Percentiles rank a stretch among this genome's conserved stretches.
Evolutionary conservation across 1,140 invertebrate genomes (phyloP).

Genomic region (Tetramorium alpestre): DNA sequence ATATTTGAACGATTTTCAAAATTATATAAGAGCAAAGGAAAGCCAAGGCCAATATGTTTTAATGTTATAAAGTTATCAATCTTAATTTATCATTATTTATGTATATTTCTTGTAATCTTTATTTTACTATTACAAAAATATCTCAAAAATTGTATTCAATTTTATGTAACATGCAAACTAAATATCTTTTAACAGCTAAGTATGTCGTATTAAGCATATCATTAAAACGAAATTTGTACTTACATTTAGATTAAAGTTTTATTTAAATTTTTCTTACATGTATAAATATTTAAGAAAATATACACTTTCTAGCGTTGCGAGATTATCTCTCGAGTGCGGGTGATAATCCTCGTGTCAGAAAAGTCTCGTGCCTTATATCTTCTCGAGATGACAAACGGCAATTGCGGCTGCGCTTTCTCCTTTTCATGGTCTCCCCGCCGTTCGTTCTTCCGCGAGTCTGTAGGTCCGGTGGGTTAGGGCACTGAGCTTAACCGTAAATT

Average conservation of each 20-base stretch:
- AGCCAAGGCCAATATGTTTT: background rate
- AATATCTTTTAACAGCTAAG: background rate
- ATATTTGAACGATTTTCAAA: constrained; percentile 42
- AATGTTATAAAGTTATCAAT: background rate
- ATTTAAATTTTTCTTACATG: background rate
- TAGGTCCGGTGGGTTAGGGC: constrained; percentile 43
- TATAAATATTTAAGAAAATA: constrained; percentile 48
- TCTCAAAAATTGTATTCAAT: background rate
- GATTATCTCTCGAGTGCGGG: constrained; percentile 23
- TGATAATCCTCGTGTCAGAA: constrained; percentile 52
- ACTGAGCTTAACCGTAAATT: constrained; percentile 79
- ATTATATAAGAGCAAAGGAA: background rate
- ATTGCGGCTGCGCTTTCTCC: constrained; percentile 55
- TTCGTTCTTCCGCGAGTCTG: constrained; percentile 44
- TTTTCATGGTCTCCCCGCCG: constrained; percentile 54
- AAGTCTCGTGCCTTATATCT: constrained; percentile 55
- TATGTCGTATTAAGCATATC: background rate
- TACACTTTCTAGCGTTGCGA: background rate
- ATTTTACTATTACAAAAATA: background rate
- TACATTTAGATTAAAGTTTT: background rate
- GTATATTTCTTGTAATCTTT: background rate
- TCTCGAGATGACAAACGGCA: constrained; percentile 74
- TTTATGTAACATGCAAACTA: background rate
- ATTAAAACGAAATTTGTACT: background rate
- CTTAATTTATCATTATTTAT: background rate